Conservation (phyloP, 2,797 vertebrate genomes). For the Euphonia xanthogaster region DNA sequence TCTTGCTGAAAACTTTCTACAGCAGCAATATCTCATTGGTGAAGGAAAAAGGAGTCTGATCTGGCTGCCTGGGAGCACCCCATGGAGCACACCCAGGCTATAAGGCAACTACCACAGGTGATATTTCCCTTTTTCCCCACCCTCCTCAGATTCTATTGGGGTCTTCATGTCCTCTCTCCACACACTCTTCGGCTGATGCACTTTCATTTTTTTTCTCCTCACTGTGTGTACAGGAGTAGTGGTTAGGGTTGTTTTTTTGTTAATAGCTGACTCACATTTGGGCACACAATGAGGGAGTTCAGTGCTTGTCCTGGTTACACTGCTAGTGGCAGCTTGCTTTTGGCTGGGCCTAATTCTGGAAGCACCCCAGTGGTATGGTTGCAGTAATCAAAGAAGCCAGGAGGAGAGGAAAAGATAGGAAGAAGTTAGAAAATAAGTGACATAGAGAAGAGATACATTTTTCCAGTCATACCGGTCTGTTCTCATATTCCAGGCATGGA, state of each 20-base stretch:
- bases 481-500: conserved; percentile 90
- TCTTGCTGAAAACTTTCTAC: not conserved
- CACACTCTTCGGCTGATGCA: not conserved
- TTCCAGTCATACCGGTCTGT: conserved; percentile 83
- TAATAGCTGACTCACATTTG: not conserved
- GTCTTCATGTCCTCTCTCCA: not conserved
- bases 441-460: not conserved
- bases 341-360: not conserved
- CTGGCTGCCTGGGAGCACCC: not conserved
- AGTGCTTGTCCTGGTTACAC: not conserved
- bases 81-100: not conserved
- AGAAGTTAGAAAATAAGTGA: not conserved
- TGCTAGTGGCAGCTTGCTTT: not conserved
- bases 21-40: not conserved
- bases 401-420: not conserved
- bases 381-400: not conserved
- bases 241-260: fast-evolving
- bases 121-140: not conserved
- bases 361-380: not conserved
- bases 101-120: not conserved
- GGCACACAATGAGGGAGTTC: not conserved
- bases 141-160: not conserved
- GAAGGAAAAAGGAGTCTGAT: not conserved
- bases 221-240: too few relatives aligned
- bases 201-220: not conserved